Conservation (phyloP, 2,797 vertebrate species). For the Okamejei kenojei region DNA sequence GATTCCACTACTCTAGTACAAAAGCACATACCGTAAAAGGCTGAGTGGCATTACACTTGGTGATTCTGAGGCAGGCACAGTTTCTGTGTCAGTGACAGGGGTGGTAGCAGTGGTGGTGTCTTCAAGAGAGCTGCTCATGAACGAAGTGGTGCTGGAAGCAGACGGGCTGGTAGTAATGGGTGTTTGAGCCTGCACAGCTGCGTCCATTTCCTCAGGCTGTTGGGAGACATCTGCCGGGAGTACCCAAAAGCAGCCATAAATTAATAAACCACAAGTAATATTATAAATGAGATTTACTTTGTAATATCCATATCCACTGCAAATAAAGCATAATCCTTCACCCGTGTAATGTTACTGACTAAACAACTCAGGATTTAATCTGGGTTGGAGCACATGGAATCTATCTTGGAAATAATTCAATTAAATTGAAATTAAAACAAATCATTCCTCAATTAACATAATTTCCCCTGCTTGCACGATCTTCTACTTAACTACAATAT, state of each 20-base stretch:
- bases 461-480: neutral
- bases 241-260: neutral
- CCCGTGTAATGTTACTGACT: neutral
- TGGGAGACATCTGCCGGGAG: constrained; percentile 62
- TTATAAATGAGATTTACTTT: neutral
- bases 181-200: constrained; percentile 80
- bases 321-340: neutral
- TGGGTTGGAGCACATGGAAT: no score
- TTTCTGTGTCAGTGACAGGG: constrained; percentile 91
- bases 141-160: constrained; percentile 94
- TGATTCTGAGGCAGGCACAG: constrained; percentile 85
- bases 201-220: constrained; percentile 76
- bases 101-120: constrained; percentile 97
- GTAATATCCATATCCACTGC: neutral
- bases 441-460: neutral
- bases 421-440: neutral
- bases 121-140: constrained; percentile 96
- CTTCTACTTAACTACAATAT: neutral
- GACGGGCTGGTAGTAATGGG: constrained; percentile 95
- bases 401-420: neutral
- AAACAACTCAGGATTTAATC: neutral
- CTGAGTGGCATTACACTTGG: constrained; percentile 95
- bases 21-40: constrained; percentile 72
- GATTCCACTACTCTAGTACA: no score
- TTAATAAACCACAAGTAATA: neutral